Conservation (phyloP, 53 echinoderm and acorn worm genomes). For the Luidia sarsii region DNA sequence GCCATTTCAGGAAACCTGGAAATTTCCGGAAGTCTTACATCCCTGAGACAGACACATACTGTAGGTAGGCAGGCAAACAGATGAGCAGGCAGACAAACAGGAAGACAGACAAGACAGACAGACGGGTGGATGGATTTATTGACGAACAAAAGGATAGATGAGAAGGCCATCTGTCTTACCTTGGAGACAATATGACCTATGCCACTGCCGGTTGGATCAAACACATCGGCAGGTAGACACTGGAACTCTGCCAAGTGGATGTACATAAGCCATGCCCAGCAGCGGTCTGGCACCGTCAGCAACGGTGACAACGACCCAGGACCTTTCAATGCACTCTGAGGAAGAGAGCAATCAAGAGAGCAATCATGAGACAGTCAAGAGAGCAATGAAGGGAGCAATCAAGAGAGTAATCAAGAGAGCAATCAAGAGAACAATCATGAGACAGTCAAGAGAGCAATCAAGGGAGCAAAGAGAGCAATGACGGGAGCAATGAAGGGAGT, state of each 20-base stretch:
- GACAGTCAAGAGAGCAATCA: too few relatives aligned
- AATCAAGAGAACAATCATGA: too few relatives aligned
- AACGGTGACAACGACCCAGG: neutral
- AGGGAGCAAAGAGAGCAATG: too few relatives aligned
- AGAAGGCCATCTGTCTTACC: conserved; percentile 49
- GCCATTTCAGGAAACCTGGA: neutral
- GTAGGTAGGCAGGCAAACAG: too few relatives aligned
- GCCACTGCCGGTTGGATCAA: conserved; percentile 69
- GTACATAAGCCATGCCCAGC: conserved; percentile 73
- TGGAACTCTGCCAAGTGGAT: conserved; percentile 74
- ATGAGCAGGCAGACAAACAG: too few relatives aligned
- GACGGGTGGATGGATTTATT: neutral
- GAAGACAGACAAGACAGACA: too few relatives aligned
- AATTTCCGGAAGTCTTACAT: too few relatives aligned
- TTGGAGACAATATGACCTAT: conserved; percentile 78
- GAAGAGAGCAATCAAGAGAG: too few relatives aligned
- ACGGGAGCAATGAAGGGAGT: too few relatives aligned
- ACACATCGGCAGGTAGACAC: conserved; percentile 82
- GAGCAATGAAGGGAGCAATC: too few relatives aligned
- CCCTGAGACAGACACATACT: neutral
- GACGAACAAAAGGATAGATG: neutral
- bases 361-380: too few relatives aligned
- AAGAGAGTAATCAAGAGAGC: too few relatives aligned
- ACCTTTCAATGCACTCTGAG: conserved; percentile 39
- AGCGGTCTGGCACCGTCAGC: conserved; percentile 62